A percentile compares a stretch with the other conserved stretches of the same genome.
These are phyloP conservation scores for Pachymerium ferrugineum DNA, from an alignment of 2,888 invertebrate species.

Conservation along the genomic window DNA sequence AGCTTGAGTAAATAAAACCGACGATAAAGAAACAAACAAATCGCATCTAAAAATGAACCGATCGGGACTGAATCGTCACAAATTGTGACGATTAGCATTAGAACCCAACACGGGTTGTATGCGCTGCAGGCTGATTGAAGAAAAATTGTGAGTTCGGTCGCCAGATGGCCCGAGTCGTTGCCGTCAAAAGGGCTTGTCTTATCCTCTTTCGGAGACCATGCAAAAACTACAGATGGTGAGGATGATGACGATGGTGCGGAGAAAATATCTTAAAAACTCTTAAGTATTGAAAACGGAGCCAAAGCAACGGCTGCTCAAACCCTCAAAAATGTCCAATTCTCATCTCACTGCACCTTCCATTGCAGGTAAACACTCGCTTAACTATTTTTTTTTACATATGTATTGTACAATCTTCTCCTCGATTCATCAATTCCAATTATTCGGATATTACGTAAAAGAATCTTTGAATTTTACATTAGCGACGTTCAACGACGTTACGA, in stretches of 20 bases:
- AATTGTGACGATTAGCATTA: not conserved
- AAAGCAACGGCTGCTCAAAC: not conserved
- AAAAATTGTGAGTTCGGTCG: not conserved
- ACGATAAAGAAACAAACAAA: not conserved
- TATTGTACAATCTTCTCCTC: not conserved
- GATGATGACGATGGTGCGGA: conserved; percentile 2
- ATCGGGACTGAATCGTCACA: not conserved
- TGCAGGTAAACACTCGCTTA: not conserved
- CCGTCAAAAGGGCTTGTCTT: not conserved
- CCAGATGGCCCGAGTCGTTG: not conserved
- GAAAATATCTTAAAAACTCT: not conserved
- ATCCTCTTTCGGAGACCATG: conserved; percentile 8
- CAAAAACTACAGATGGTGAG: conserved; percentile 13
- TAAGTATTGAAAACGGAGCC: not conserved
- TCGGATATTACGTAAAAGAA: too few relatives aligned
- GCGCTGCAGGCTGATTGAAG: not conserved
- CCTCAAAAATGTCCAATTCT: not conserved
- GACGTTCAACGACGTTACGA: too few relatives aligned
- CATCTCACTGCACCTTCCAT: not conserved
- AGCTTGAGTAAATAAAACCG: not conserved
- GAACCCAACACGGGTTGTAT: not conserved
- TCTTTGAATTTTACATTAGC: too few relatives aligned
- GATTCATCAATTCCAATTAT: too few relatives aligned
- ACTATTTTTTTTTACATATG: not conserved
- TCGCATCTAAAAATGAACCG: not conserved